Conservation (phyloP, 2,113 vertebrate genomes). For the Mus spicilegus region DNA sequence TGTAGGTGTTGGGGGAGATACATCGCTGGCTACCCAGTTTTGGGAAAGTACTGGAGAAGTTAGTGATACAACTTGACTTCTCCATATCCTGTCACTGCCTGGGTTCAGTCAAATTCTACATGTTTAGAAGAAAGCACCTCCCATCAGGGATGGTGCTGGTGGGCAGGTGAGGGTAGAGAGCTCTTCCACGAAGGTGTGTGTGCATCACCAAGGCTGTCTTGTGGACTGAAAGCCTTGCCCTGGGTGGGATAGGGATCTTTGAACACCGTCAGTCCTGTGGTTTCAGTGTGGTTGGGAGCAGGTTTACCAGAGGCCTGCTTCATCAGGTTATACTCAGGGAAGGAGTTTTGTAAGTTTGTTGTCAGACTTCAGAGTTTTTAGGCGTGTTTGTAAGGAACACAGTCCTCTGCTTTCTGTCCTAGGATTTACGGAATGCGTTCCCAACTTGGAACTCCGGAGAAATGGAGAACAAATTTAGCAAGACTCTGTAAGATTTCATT, state of each 20-base stretch:
- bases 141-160: not conserved
- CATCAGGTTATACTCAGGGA: not conserved
- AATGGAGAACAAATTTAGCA: not conserved
- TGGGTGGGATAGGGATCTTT: not conserved
- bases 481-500: not conserved
- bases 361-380: not conserved
- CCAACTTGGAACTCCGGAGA: not conserved
- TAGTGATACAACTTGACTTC: not conserved
- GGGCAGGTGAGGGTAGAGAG: not conserved
- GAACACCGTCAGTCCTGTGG: not conserved
- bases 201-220: not conserved
- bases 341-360: not conserved
- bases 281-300: not conserved
- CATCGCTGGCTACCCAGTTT: not conserved
- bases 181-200: not conserved
- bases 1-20: not conserved
- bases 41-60: not conserved
- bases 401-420: not conserved
- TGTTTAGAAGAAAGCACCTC: not conserved
- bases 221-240: rapidly evolving
- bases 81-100: not conserved
- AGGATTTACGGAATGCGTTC: not conserved
- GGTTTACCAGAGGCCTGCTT: not conserved
- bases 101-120: not conserved
- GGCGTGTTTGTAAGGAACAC: not conserved